A percentile compares a stretch with the other conserved stretches of the same genome.
Conservation (phyloP, 2,888 invertebrate genomes). For the Hirtodrosophila cameraria region DNA sequence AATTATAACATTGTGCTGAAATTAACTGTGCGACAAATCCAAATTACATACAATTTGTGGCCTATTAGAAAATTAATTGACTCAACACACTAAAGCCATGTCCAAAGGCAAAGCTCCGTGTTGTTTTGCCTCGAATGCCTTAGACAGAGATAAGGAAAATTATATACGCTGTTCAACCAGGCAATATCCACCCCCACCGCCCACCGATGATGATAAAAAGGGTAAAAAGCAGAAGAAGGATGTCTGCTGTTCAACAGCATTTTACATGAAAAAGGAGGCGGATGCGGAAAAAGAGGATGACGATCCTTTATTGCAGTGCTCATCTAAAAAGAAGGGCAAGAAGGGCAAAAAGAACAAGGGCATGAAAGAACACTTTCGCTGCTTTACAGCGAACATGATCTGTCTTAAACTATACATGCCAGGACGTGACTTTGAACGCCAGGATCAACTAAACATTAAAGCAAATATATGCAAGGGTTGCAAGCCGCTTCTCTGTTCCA, state of each 20-base stretch:
- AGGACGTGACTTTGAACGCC: conserved; percentile 51
- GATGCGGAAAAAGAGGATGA: conserved; percentile 13
- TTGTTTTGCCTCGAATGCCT: conserved; percentile 42
- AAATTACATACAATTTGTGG: neutral
- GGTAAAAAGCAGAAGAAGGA: conserved; percentile 24
- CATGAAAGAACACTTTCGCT: conserved; percentile 16
- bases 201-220: conserved; percentile 7
- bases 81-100: neutral
- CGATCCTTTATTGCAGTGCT: neutral
- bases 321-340: conserved; percentile 2
- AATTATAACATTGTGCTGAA: conserved; percentile 21
- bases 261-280: conserved; percentile 24
- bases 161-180: conserved; percentile 52
- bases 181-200: neutral
- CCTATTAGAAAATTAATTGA: neutral
- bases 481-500: conserved; percentile 27
- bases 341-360: conserved; percentile 42
- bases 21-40: conserved; percentile 11
- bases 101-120: conserved; percentile 34
- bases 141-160: conserved; percentile 35
- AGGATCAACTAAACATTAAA: conserved; percentile 27
- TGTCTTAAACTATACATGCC: conserved; percentile 58
- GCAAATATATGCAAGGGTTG: conserved; percentile 50
- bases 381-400: conserved; percentile 51
- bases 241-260: conserved; percentile 53